Percentiles rank a stretch among this genome's conserved stretches.
Evolutionary conservation across 2,113 vertebrate genomes (phyloP).

Genomic region (Plecotus auritus): DNA sequence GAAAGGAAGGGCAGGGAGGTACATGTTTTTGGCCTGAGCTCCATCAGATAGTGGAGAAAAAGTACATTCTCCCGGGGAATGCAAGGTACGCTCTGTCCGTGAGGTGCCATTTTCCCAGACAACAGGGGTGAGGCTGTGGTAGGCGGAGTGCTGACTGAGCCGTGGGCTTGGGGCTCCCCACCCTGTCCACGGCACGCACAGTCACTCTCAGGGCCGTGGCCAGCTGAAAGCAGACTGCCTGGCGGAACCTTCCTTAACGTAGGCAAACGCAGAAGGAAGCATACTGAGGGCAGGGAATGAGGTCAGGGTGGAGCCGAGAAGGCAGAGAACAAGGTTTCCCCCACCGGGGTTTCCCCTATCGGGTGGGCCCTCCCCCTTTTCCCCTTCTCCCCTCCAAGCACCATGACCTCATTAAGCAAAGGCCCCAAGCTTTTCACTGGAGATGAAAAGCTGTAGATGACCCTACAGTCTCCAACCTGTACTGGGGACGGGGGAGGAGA

Average conservation of each 20-base stretch:
- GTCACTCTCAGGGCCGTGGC: neutral
- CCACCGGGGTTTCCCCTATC: too few species aligned
- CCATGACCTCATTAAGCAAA: neutral
- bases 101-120: neutral
- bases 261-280: neutral
- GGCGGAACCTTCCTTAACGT: neutral
- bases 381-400: neutral
- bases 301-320: neutral
- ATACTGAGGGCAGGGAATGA: fast-evolving
- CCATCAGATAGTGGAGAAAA: neutral
- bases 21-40: neutral
- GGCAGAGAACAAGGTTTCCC: neutral
- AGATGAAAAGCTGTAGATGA: neutral
- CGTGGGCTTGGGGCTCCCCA: neutral
- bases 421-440: neutral
- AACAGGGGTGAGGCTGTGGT: fast-evolving
- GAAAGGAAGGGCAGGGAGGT: neutral
- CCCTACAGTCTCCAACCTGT: neutral
- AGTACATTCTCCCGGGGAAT: neutral
- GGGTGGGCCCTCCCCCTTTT: neutral
- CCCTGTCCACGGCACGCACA: neutral
- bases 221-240: neutral
- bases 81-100: neutral
- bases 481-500: neutral
- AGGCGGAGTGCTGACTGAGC: fast-evolving